phyloP scores from a whole-genome alignment of 2,888 invertebrate species.

The Drosophila anomelani region DNA sequence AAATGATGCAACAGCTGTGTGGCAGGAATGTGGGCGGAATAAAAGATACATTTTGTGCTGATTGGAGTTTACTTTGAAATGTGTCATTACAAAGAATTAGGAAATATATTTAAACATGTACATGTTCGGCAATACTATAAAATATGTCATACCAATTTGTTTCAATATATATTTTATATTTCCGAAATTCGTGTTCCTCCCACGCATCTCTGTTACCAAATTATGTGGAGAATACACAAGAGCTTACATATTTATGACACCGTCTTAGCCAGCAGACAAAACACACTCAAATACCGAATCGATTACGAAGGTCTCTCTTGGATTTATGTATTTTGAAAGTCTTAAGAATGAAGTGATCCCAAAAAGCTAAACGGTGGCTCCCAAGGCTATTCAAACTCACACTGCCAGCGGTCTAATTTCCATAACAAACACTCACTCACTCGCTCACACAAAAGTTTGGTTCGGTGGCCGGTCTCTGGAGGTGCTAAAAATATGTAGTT shows the following conservation, averaged over 20 bases:
- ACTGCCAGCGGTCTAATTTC: constrained; percentile 45
- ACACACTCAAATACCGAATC: constrained; percentile 28
- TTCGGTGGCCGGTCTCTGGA: constrained; percentile 27
- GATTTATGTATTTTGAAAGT: constrained; percentile 46
- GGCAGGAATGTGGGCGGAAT: not conserved
- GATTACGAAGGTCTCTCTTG: constrained; percentile 28
- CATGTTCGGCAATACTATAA: too few species aligned
- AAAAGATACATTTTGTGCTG: not conserved
- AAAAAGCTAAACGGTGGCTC: constrained; percentile 29
- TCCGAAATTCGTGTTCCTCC: not conserved
- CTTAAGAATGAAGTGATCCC: constrained; percentile 23
- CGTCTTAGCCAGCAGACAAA: constrained; percentile 24
- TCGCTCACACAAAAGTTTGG: not conserved
- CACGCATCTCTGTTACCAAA: constrained; percentile 13
- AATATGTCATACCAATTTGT: not conserved
- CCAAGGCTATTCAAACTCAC: constrained; percentile 13
- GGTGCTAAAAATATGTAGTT: constrained; percentile 54
- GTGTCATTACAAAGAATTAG: constrained; percentile 2
- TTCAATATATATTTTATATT: not conserved
- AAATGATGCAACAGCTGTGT: constrained; percentile 37
- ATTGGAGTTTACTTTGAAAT: not conserved
- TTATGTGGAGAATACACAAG: constrained; percentile 24
- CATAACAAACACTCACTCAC: constrained; percentile 55
- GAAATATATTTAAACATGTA: not conserved
- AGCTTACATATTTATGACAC: constrained; percentile 33